Evolutionary conservation across 2,113 vertebrate genomes (phyloP), one percentile per base, ranked within the genome.

Genomic region (Himantopus leucocephalus): DNA sequence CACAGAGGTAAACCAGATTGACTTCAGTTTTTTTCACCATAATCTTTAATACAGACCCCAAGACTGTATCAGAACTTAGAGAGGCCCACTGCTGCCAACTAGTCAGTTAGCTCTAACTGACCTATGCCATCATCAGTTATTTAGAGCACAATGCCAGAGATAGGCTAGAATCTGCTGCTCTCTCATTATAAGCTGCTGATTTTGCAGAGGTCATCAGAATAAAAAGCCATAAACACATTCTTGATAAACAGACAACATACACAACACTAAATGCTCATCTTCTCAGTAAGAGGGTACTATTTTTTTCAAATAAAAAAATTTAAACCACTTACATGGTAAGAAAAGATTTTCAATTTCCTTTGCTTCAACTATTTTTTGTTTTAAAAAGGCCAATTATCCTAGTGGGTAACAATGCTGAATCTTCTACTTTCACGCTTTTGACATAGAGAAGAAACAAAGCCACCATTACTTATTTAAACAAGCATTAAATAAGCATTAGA

Each of bases 401-500:
- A 48, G 10, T 8, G 23, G 14, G 19, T 45, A 63, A 63, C 9
- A 88, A 84, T 35, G 27, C 10, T 59, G 18, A 9, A 86, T 85
- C 19, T 66, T 74, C 9, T 24, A 74, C 32, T 94, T 78, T 3
- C 0, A 1, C 60, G 14, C 34, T 92, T 87, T 47, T 84, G 30
- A 84, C 68, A 71, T 15, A 59, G 5, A 47, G 14, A 81, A 68
- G 64, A 95, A 93, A 81, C 52, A 89, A 91, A 86, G 35, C 4
- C 39, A 89, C 2, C 0, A 14, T 22, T 67, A 88, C 35, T 80
- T 95, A 94, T 39, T 96, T 91, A 94, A 95, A 96, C 73, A 88
- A 95, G 52, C 59, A 86, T 63, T 91, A 96, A 94, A 84, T 89
- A 92, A 92, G 76, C 43, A 91, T 87, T 87, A 94, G n/a, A 72